Conservation (phyloP, 2,888 invertebrate species). For the Tetragonula carbonaria region DNA sequence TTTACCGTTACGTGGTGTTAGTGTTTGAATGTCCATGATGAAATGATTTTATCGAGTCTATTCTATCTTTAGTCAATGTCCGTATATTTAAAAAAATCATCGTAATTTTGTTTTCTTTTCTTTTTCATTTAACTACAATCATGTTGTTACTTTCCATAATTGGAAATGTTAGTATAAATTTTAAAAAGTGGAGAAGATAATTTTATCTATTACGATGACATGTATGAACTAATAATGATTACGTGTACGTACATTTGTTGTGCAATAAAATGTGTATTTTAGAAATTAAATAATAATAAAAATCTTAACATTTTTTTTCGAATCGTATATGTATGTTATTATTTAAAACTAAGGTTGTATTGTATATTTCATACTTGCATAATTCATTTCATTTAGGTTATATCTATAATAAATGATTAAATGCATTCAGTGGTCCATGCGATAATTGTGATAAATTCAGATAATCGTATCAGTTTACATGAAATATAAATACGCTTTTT, state of each 20-base stretch:
- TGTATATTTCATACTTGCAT: background rate
- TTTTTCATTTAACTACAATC: conserved; percentile 1
- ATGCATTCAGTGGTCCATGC: conserved; percentile 20
- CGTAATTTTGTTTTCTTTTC: background rate
- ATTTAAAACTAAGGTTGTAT: background rate
- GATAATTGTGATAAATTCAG: conserved; percentile 49
- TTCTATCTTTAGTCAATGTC: background rate
- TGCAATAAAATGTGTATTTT: conserved; percentile 3
- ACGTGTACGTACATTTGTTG: background rate
- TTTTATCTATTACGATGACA: background rate
- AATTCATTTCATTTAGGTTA: conserved; percentile 42
- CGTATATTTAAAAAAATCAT: background rate
- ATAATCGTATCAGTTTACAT: conserved; percentile 37
- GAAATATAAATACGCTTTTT: background rate
- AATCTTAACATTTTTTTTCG: conserved; percentile 1
- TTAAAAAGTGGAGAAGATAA: conserved; percentile 8
- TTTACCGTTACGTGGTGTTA: too few species aligned
- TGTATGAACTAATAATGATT: conserved; percentile 12
- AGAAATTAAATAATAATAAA: conserved; percentile 10
- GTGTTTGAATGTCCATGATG: too few species aligned
- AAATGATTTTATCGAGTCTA: too few species aligned
- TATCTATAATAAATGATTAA: conserved; percentile 36
- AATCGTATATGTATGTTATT: background rate
- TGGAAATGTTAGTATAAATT: background rate
- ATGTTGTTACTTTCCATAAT: conserved; percentile 26